phyloP scores from a whole-genome alignment of 2,113 vertebrate species.

The Leucoraja erinaceus region DNA sequence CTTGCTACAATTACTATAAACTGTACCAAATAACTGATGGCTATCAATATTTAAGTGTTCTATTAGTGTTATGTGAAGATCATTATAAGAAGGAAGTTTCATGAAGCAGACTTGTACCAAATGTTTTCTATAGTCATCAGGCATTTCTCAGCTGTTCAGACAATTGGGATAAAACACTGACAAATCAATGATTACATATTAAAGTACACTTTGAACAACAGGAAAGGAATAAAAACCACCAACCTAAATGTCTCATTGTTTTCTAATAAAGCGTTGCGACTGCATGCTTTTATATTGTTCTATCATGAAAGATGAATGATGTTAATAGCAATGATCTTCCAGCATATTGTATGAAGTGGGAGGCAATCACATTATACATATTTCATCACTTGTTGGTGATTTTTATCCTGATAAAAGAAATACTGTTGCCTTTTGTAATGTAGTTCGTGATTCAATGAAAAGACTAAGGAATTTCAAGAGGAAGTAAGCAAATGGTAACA shows the following conservation, averaged over 20 bases:
- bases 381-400: conserved; percentile 21
- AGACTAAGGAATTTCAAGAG: neutral
- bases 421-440: conserved; percentile 16
- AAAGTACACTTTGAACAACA: conserved; percentile 6
- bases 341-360: neutral
- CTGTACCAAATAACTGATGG: neutral
- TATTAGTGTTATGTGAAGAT: neutral
- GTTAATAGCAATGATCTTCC: conserved; percentile 20
- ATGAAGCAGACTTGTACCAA: neutral
- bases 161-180: conserved; percentile 8
- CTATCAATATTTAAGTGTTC: neutral
- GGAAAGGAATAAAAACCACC: neutral
- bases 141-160: neutral
- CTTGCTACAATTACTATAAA: conserved; percentile 5
- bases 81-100: neutral
- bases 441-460: conserved; percentile 14
- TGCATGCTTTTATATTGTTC: conserved; percentile 20
- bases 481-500: conserved; percentile 9
- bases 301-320: conserved; percentile 32
- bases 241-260: neutral
- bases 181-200: neutral
- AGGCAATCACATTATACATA: neutral
- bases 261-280: neutral
- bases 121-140: neutral
- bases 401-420: neutral